phyloP scores from a whole-genome alignment of 1,140 invertebrate species.

The Bombus ignitus region DNA sequence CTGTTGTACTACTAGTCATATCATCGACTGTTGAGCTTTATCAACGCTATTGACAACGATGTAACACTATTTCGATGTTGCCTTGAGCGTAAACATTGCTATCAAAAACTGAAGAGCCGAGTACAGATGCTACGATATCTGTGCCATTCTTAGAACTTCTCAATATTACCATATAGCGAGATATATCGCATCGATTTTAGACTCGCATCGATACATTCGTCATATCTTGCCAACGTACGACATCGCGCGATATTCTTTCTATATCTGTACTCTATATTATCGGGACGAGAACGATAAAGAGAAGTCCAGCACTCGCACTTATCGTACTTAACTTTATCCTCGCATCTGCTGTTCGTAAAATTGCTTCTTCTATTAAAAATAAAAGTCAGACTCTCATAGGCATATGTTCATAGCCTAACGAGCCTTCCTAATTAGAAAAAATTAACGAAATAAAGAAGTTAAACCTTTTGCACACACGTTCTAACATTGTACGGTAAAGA shows the following conservation, averaged over 20 bases:
- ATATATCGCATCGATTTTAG: not conserved
- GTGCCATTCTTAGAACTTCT: not conserved
- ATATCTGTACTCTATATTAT: conserved; percentile 21
- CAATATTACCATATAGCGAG: no score
- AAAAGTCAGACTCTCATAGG: no score
- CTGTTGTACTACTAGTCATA: conserved; percentile 20
- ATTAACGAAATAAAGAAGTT: not conserved
- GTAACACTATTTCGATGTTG: conserved; percentile 22
- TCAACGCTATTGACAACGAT: conserved; percentile 47
- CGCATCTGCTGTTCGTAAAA: not conserved
- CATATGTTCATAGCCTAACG: no score
- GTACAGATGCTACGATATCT: not conserved
- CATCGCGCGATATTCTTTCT: not conserved
- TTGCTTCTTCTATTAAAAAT: not conserved
- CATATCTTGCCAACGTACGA: not conserved
- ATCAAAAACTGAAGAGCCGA: conserved; percentile 10
- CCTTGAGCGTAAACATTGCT: conserved; percentile 28
- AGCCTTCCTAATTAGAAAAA: not conserved
- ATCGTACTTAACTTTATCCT: conserved; percentile 15
- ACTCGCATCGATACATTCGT: not conserved
- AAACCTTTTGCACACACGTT: not conserved
- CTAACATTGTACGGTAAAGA: not conserved
- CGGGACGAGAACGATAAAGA: conserved; percentile 32
- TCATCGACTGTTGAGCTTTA: conserved; percentile 44
- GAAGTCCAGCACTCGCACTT: not conserved